Percentiles rank a stretch among this genome's conserved stretches.
These are phyloP conservation scores for Orthonyx spaldingii DNA, from an alignment of 2,113 vertebrate genomes.

Conservation along the genomic window DNA sequence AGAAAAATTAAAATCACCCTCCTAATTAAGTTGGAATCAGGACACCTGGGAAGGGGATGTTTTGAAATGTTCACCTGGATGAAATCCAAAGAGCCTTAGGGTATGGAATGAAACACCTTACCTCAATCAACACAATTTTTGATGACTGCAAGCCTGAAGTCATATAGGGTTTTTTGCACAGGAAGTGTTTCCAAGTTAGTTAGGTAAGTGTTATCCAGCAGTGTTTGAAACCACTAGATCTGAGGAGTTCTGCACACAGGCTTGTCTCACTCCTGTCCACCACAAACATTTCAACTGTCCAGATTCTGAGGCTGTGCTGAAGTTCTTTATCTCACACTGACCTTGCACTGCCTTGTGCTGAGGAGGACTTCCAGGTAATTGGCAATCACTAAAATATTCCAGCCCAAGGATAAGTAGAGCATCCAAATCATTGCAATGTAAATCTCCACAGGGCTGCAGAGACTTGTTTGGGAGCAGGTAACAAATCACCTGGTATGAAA, in stretches of 20 bases:
- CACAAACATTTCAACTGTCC: neutral
- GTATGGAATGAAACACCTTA: neutral
- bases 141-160: neutral
- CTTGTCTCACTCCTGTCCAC: neutral
- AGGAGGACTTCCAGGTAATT: neutral
- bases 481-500: neutral
- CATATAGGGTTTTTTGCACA: neutral
- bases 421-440: neutral
- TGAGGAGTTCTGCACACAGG: neutral
- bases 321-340: neutral
- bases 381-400: neutral
- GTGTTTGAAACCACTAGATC: neutral
- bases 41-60: neutral
- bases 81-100: neutral
- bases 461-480: neutral
- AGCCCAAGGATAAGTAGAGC: neutral
- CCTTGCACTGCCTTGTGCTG: neutral
- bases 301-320: neutral
- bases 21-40: neutral
- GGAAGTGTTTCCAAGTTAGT: neutral
- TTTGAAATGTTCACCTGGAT: neutral
- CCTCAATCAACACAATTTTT: neutral
- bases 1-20: neutral
- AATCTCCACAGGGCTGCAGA: neutral
- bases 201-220: neutral